A percentile compares a stretch with the other conserved stretches of the same genome.
phyloP scores from a whole-genome alignment of 2,113 vertebrate genomes.

The Perca fluviatilis region DNA sequence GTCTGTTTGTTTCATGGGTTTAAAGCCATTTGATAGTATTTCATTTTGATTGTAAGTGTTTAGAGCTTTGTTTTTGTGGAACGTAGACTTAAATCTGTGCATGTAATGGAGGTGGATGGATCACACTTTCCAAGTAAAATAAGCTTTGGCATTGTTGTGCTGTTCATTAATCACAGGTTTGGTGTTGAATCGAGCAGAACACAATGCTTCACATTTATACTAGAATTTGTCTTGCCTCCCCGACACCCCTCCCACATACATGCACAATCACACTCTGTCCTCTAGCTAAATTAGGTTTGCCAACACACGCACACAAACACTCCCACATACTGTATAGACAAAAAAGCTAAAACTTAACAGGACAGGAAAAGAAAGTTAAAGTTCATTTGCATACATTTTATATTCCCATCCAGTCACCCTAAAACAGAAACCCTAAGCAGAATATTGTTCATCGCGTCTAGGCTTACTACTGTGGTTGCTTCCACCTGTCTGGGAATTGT shows the following conservation, averaged over 20 bases:
- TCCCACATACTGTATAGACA: conserved; percentile 7
- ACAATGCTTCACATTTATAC: conserved; percentile 71
- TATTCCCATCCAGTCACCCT: conserved; percentile 21
- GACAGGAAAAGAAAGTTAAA: conserved; percentile 45
- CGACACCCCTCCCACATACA: conserved; percentile 70
- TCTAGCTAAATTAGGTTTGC: conserved; percentile 59
- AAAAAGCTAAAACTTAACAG: conserved; percentile 29
- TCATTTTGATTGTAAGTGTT: conserved; percentile 17
- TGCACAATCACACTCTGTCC: conserved; percentile 64
- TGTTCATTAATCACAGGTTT: conserved; percentile 75
- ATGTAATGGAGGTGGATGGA: conserved; percentile 62
- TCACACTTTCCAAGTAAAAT: conserved; percentile 66
- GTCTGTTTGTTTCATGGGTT: conserved; percentile 12
- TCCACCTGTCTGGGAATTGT: conserved; percentile 20
- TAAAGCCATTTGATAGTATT: conserved; percentile 8
- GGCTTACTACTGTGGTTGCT: neutral
- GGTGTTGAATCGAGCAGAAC: conserved; percentile 66
- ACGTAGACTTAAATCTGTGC: conserved; percentile 31
- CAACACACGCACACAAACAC: conserved; percentile 11
- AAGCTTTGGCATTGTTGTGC: conserved; percentile 65
- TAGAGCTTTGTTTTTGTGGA: conserved; percentile 19
- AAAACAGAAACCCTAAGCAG: neutral
- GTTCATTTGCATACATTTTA: conserved; percentile 59
- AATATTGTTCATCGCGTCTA: conserved; percentile 12
- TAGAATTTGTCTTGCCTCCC: conserved; percentile 63